These are phyloP conservation scores for Myrmecophaga tridactyla DNA, from an alignment of 2,113 vertebrate species.

Conservation along the genomic window DNA sequence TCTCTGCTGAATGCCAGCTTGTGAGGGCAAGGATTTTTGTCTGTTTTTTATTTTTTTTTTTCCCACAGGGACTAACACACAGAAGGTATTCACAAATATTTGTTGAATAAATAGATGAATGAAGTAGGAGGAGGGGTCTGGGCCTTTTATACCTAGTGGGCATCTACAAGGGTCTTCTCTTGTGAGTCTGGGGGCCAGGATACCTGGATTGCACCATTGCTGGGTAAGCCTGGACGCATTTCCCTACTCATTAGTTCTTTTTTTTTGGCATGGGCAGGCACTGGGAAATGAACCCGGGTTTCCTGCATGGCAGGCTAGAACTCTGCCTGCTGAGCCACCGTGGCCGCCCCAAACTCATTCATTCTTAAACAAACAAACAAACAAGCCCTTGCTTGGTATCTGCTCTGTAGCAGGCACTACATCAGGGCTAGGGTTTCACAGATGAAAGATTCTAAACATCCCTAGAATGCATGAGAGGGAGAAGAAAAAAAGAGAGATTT, in stretches of 20 bases:
- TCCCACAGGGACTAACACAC: too few species aligned
- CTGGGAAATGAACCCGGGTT: too few species aligned
- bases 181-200: not conserved
- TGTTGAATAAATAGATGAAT: not conserved
- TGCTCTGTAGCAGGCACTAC: not conserved
- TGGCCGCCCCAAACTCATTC: too few species aligned
- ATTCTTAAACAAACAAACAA: too few species aligned
- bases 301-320: too few species aligned
- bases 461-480: too few species aligned
- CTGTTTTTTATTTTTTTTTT: not conserved
- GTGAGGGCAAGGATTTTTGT: not conserved
- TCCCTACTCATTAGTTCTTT: not conserved
- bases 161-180: not conserved
- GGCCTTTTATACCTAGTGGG: not conserved
- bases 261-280: too few species aligned
- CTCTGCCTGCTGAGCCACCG: too few species aligned
- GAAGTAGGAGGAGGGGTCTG: not conserved
- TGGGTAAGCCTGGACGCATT: not conserved
- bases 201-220: not conserved
- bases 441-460: too few species aligned
- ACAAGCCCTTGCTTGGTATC: rapidly evolving
- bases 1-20: not conserved
- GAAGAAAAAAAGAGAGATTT: too few species aligned
- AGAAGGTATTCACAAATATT: not conserved
- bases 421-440: not conserved